A percentile compares a stretch with the other conserved stretches of the same genome.
These are phyloP conservation scores for Daktulosphaira vitifoliae DNA, from an alignment of 1,140 invertebrate species.

Conservation along the genomic window DNA sequence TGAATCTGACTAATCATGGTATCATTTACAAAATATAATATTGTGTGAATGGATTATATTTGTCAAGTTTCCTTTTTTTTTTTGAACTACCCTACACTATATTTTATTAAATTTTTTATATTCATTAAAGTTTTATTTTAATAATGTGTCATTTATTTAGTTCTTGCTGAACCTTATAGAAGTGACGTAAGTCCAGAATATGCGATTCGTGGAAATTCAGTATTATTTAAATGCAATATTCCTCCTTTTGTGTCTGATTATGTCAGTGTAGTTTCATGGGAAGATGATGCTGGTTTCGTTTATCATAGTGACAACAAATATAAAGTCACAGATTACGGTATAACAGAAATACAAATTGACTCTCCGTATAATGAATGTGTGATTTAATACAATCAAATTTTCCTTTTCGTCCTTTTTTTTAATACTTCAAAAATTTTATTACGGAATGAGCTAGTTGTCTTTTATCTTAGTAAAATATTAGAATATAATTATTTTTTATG, in stretches of 20 bases:
- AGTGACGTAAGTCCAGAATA: slow-evolving; percentile 87
- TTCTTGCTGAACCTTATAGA: slow-evolving; percentile 79
- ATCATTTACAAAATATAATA: too few species aligned
- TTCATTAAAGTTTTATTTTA: too few species aligned
- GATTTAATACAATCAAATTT: too few species aligned
- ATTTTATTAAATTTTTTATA: too few species aligned
- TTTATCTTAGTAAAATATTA: too few species aligned
- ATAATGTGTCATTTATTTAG: too few species aligned
- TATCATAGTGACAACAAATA: slow-evolving; percentile 14
- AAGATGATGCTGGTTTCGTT: slow-evolving; percentile 62
- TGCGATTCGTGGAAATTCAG: slow-evolving; percentile 84
- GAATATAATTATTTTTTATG: too few species aligned
- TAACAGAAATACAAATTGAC: background rate
- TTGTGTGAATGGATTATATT: background rate
- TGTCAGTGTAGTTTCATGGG: slow-evolving; percentile 80
- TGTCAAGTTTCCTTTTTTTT: background rate
- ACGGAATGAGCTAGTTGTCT: too few species aligned
- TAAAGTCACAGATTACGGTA: background rate
- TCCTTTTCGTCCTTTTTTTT: too few species aligned
- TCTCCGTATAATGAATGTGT: too few species aligned
- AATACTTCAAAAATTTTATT: too few species aligned
- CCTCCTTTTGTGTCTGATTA: slow-evolving; percentile 87
- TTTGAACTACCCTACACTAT: too few species aligned
- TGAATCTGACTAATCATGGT: background rate
- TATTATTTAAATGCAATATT: slow-evolving; percentile 87